phyloP scores from a whole-genome alignment of 1,140 invertebrate species.

The Drosophila kikkawai region DNA sequence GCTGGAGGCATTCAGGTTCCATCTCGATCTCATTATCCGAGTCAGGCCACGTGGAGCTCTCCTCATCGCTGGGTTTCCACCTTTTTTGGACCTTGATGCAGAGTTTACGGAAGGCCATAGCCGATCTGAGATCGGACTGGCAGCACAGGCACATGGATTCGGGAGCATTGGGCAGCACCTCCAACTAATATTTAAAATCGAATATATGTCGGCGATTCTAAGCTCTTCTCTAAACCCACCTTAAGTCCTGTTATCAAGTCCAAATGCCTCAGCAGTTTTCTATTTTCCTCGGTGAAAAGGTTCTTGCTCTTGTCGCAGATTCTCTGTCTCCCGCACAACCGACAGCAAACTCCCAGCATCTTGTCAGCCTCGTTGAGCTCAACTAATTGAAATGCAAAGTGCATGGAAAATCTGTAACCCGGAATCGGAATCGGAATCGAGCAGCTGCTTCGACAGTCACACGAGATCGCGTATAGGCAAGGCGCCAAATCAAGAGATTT shows the following conservation, averaged over 20 bases:
- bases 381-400: conserved; percentile 31
- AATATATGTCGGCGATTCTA: background rate
- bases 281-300: conserved; percentile 48
- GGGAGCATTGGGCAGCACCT: conserved; percentile 24
- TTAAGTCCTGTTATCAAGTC: conserved; percentile 47
- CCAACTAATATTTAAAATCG: conserved; percentile 26
- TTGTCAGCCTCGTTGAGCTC: background rate
- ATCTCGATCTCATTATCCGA: background rate
- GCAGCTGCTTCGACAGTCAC: conserved; percentile 38
- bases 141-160: conserved; percentile 55
- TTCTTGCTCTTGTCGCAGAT: conserved; percentile 40
- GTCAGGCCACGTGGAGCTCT: conserved; percentile 18
- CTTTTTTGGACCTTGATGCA: conserved; percentile 58
- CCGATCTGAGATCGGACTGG: conserved; percentile 50
- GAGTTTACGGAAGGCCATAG: conserved; percentile 52
- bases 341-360: conserved; percentile 54
- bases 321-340: conserved; percentile 52
- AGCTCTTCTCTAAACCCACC: conserved; percentile 16
- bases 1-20: background rate
- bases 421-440: background rate
- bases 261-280: conserved; percentile 43
- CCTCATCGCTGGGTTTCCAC: conserved; percentile 11
- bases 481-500: background rate
- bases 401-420: background rate
- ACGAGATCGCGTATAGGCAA: conserved; percentile 4